Conservation (phyloP, 2,113 vertebrate genomes). For the Columba janthina region DNA sequence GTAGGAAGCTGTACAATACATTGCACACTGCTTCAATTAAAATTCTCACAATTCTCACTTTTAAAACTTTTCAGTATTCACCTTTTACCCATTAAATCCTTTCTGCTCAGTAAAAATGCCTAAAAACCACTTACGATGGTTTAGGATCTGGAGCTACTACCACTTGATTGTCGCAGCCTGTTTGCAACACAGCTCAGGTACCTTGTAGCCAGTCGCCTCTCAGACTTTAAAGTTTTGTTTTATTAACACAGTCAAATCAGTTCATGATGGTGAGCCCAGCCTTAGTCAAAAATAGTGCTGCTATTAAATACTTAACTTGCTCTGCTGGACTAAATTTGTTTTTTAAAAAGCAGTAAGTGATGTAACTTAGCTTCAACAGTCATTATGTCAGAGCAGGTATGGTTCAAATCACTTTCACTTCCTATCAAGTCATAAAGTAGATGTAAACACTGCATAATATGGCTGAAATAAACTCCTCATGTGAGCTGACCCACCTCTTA, state of each 20-base stretch:
- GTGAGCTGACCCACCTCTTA: neutral
- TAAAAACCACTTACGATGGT: neutral
- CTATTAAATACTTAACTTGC: neutral
- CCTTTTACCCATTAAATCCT: neutral
- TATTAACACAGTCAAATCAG: neutral
- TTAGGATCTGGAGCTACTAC: neutral
- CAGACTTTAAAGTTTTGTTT: neutral
- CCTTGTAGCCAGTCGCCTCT: rapidly evolving
- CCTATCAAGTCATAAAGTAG: neutral
- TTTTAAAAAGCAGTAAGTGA: neutral
- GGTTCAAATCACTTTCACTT: neutral
- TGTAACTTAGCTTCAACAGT: neutral
- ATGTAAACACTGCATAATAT: neutral
- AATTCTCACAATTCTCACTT: neutral
- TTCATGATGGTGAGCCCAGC: neutral
- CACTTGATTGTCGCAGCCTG: neutral
- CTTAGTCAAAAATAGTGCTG: neutral
- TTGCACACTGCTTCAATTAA: rapidly evolving
- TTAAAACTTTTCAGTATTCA: neutral
- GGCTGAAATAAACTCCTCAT: neutral
- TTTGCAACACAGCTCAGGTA: neutral
- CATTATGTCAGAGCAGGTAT: neutral
- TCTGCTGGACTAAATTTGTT: neutral
- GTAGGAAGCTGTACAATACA: rapidly evolving
- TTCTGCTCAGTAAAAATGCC: neutral